Base-by-base conservation (phyloP, 1,140 invertebrate genomes). In the Odontomachus brunneus region DNA sequence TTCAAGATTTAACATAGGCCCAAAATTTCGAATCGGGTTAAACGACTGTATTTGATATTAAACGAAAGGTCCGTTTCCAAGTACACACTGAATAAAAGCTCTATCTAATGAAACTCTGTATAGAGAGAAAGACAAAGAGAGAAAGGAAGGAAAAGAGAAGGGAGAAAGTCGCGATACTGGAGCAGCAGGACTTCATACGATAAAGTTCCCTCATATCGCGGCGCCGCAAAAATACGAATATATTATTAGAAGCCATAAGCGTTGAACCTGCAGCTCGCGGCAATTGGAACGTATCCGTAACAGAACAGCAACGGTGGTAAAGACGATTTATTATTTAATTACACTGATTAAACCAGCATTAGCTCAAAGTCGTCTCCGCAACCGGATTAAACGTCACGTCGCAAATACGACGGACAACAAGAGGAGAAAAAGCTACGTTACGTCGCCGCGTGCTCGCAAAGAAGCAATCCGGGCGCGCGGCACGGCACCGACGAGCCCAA, bases 301-400 rank as follows among this genome's bases (percentile, higher is more conserved):
- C 38, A 7, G 22, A 38, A 66, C 17, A 55, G 14, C n/a, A n/a
- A 14, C n/a, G 17, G 15, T 33, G 3, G 38, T 11, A 44, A 11
- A 0, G 38, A 44, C 38, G 24, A 76, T 76, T 76, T 38, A 76
- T 55, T 33, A 76, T 67, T 76, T 48, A 76, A 38, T 51, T 62
- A 22, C 48, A 38, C 44, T 53, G 15, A 76, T 76, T 76, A 76
- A 76, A 66, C 48, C 59, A 29, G 29, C 74, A 76, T 76, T 76
- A 76, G 62, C 48, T 76, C 62, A 76, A 76, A 66, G 62, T 76
- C 29, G 26, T 33, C 33, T 1, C 26, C 19, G 26, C 26, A 66
- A 53, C 26, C 29, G 48, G 48, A 76, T 76, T 76, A 76, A 76
- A 29, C 48, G 26, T 76, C 62, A 11, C 19, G 15, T 55, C 24